Conservation (phyloP, 2,797 vertebrate species). For the Typhlichthys eigenmanni region DNA sequence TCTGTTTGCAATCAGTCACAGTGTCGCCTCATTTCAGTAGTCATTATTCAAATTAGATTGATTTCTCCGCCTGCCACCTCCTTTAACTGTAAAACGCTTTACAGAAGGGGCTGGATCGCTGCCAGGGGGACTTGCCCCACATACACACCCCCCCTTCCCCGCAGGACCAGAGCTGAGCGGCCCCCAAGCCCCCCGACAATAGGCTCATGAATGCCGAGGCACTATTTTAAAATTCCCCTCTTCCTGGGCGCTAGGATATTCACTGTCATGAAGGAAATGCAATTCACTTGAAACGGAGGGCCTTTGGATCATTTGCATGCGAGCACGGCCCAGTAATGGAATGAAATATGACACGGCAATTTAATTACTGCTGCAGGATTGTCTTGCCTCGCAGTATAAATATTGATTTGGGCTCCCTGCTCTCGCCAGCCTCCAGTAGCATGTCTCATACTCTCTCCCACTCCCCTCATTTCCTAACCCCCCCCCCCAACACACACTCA, state of each 20-base stretch:
- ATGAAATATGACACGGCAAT: conserved; percentile 78
- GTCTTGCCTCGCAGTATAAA: conserved; percentile 75
- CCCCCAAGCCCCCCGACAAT: conserved; percentile 63
- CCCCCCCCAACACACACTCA: conserved; percentile 11
- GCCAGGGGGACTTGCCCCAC: conserved; percentile 34
- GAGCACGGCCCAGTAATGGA: conserved; percentile 64
- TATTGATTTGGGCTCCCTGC: conserved; percentile 67
- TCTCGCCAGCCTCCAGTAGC: conserved; percentile 6
- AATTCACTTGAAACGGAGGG: conserved; percentile 60
- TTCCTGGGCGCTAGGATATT: conserved; percentile 50
- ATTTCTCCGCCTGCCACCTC: conserved; percentile 45
- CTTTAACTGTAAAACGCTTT: conserved; percentile 38
- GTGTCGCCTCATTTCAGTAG: conserved; percentile 53
- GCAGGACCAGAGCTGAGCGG: conserved; percentile 43
- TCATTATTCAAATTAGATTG: conserved; percentile 62
- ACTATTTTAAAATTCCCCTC: conserved; percentile 59
- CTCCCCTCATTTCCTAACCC: conserved; percentile 6
- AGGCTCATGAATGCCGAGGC: conserved; percentile 71
- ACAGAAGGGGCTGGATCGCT: conserved; percentile 14
- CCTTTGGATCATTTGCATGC: conserved; percentile 71
- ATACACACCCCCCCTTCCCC: neutral
- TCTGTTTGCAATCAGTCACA: conserved; percentile 34
- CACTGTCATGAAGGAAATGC: conserved; percentile 68
- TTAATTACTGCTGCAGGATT: conserved; percentile 76
- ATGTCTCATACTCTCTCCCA: conserved; percentile 26